These are phyloP conservation scores for Percina caprodes DNA, from an alignment of 2,113 vertebrate species.

Conservation along the genomic window DNA sequence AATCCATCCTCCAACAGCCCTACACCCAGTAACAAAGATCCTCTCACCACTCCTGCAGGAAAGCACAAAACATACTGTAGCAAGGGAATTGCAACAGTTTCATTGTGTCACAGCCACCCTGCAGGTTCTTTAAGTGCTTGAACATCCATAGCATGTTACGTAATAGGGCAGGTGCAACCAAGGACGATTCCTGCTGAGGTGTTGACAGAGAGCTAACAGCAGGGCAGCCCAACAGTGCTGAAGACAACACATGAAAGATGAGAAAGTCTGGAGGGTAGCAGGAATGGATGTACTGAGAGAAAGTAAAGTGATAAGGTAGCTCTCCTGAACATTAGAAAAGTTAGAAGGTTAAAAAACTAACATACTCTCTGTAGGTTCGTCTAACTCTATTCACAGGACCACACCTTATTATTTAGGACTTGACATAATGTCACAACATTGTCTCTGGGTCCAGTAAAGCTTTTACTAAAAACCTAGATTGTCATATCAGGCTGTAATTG, in stretches of 20 bases:
- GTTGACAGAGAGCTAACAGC: constrained; percentile 22
- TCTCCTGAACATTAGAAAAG: not conserved
- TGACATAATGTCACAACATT: constrained; percentile 7
- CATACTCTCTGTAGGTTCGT: not conserved
- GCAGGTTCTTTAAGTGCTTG: constrained; percentile 7
- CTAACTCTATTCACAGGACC: not conserved
- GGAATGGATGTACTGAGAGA: not conserved
- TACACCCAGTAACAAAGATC: not conserved
- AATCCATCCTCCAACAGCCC: not conserved
- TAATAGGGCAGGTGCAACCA: not conserved
- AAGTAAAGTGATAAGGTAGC: not conserved
- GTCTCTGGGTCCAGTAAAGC: not conserved
- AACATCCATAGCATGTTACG: constrained; percentile 7
- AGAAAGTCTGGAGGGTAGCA: not conserved
- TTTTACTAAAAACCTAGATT: constrained; percentile 4
- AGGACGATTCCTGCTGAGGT: constrained; percentile 17
- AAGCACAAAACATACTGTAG: not conserved
- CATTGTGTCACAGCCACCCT: constrained; percentile 3
- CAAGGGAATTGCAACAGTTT: not conserved
- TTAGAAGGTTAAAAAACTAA: not conserved
- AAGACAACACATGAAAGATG: constrained; percentile 28
- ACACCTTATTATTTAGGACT: constrained; percentile 1
- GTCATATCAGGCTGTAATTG: not conserved
- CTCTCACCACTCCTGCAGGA: not conserved
- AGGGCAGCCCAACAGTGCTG: not conserved